phyloP scores from a whole-genome alignment of 2,797 vertebrate species.

The Fringilla coelebs region DNA sequence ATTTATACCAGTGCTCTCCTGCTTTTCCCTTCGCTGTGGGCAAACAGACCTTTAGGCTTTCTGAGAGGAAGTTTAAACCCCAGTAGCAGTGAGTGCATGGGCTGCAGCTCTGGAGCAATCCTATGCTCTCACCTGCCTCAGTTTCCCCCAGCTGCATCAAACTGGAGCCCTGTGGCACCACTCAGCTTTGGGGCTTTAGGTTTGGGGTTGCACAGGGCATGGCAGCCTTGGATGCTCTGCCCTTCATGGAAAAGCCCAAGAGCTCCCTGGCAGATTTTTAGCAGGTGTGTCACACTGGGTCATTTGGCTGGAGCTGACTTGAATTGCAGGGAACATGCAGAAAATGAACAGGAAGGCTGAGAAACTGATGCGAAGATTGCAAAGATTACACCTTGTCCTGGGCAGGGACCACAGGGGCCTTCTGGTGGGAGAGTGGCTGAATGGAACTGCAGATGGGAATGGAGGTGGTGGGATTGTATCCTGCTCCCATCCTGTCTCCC shows the following conservation, averaged over 20 bases:
- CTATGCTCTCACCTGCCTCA: background rate
- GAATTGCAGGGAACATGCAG: background rate
- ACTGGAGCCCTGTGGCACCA: background rate
- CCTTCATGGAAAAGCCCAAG: background rate
- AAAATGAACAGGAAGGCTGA: background rate
- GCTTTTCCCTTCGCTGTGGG: background rate
- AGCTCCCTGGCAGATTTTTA: background rate
- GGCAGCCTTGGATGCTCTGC: background rate
- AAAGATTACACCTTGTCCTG: background rate
- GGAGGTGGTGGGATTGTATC: background rate
- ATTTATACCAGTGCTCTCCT: background rate
- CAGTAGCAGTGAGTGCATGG: fast-evolving
- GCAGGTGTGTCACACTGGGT: background rate
- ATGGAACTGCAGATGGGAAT: background rate
- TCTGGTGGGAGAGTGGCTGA: background rate
- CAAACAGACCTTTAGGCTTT: conserved; percentile 1
- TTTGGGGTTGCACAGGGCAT: background rate
- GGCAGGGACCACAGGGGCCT: background rate
- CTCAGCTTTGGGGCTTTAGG: background rate
- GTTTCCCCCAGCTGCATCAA: background rate
- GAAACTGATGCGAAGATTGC: background rate
- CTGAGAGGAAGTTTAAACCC: background rate
- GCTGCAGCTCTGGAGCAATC: background rate
- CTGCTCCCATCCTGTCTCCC: background rate
- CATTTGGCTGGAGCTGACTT: background rate